Base-by-base conservation (phyloP, 2,888 invertebrate genomes). In the Drosophila incognita region DNA sequence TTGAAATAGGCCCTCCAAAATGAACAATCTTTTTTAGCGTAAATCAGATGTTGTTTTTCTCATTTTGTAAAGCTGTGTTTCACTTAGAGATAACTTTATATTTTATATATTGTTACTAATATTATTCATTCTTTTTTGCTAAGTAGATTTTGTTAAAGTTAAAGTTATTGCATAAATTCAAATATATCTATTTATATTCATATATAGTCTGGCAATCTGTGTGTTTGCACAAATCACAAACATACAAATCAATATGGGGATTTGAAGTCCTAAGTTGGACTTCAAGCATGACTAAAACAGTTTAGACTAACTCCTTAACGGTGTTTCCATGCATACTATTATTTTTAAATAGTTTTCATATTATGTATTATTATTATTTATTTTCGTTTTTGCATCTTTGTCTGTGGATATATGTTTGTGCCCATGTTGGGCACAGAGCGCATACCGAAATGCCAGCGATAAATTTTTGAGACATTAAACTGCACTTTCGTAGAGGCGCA, bases 381-480 rank as follows among this genome's bases (percentile, higher is more conserved):
- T 46, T 46, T 46, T 5, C 18, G 7, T 21, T 24, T 27, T n/a
- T 40, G 59, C 40, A 31, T 54, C 13, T 42, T 36, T 36, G 59
- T 60, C 52, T 42, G 27, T 36, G 46, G 61, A 8, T 56, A 8
- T 56, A 1, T 36, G 36, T 36, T 66, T 61, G 58, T 85, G 88
- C 56, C 90, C 88, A 88, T 81, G 86, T 89, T 89, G 75, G 78
- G 90, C 65, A 63, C 69, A 69, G 70, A 83, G 69, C 75, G 82
- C 82, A 87, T 90, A 83, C 90, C 89, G 48, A 86, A 88, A 79
- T 79, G 89, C 81, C 90, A 87, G 77, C 90, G 88, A 89, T 87
- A 87, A 89, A 87, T 87, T 88, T 82, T 90, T 86, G 83, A 90
- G 89, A 87, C 87, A 87, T 88, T 87, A 90, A 87, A 87, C 80